Evolutionary conservation across 2,113 vertebrate genomes (phyloP).

Genomic region (Elgaria multicarinata): DNA sequence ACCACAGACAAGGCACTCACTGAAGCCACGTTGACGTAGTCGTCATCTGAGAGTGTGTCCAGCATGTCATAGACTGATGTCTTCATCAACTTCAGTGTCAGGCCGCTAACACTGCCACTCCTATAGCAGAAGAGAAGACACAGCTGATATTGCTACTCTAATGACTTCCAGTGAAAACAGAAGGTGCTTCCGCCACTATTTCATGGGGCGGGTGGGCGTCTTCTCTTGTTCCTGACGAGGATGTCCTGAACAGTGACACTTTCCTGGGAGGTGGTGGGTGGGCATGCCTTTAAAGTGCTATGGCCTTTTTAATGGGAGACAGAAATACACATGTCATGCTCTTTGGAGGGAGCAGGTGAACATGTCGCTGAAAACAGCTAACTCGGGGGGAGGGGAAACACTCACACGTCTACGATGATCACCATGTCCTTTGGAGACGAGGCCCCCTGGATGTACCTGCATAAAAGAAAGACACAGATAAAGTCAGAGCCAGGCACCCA

Average conservation of each 20-base stretch:
- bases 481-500: background rate
- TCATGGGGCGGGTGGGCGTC: accelerated
- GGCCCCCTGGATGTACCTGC: conserved; percentile 98
- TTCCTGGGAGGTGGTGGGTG: too few relatives aligned
- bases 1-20: conserved; percentile 55
- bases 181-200: too few relatives aligned
- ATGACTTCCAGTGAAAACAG: background rate
- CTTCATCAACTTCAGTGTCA: conserved; percentile 97
- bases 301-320: background rate
- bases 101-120: conserved; percentile 96
- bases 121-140: conserved; percentile 69
- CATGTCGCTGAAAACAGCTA: background rate
- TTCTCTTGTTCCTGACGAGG: accelerated
- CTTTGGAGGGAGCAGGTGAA: background rate
- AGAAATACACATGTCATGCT: background rate
- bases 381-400: conserved; percentile 49
- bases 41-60: conserved; percentile 93
- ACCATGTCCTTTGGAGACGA: conserved; percentile 99
- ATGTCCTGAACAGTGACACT: too few relatives aligned
- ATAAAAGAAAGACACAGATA: conserved; percentile 45
- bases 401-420: conserved; percentile 99
- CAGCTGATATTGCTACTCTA: background rate
- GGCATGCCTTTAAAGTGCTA: background rate
- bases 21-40: conserved; percentile 92
- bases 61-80: conserved; percentile 93